Conservation (phyloP, 2,888 invertebrate genomes). For the Drosophila pseudotalamancana region DNA sequence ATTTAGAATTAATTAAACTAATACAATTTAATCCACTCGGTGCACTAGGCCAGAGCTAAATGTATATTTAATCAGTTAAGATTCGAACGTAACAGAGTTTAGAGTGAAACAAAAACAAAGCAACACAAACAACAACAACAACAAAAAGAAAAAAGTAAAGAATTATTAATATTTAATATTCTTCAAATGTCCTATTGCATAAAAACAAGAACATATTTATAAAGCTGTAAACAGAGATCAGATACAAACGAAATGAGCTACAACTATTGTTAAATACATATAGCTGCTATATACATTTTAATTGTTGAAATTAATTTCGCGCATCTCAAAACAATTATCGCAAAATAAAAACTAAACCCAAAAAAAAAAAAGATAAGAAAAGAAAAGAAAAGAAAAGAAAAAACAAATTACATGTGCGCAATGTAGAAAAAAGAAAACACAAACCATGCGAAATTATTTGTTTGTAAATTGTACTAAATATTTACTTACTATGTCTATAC, state of each 20-base stretch:
- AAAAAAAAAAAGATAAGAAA: conserved; percentile 14
- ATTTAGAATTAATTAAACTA: conserved; percentile 46
- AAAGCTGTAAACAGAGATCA: conserved; percentile 33
- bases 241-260: conserved; percentile 7
- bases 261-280: conserved; percentile 41
- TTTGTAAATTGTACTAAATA: conserved; percentile 68
- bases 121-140: conserved; percentile 19
- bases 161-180: conserved; percentile 80
- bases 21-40: conserved; percentile 46
- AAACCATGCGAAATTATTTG: conserved; percentile 60
- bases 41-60: conserved; percentile 51
- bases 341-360: conserved; percentile 21
- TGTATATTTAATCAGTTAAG: conserved; percentile 26
- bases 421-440: conserved; percentile 24
- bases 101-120: conserved; percentile 15
- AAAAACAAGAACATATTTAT: conserved; percentile 50
- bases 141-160: conserved; percentile 35
- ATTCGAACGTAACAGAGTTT: conserved; percentile 18
- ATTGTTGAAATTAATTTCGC: conserved; percentile 69
- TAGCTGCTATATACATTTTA: conserved; percentile 38
- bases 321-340: conserved; percentile 50
- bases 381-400: conserved; percentile 12
- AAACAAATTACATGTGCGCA: conserved; percentile 38
- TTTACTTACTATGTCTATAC: conserved; percentile 40
- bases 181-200: conserved; percentile 68